Evolutionary conservation across 64 coral and sea anemone species (phyloP).

Genomic region (Hydrozoanthus tunicans): DNA sequence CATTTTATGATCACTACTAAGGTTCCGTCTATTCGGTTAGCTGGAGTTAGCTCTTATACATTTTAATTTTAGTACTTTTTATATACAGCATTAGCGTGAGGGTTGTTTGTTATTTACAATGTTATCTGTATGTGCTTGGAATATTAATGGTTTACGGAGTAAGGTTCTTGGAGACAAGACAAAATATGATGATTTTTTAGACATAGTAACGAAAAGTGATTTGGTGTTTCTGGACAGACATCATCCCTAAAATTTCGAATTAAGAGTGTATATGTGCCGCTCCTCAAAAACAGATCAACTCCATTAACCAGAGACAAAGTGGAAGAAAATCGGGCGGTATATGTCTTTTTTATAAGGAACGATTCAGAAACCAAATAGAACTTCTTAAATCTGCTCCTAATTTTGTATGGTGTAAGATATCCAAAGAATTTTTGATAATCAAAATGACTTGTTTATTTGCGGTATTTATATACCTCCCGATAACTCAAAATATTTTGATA

Average conservation of each 20-base stretch:
- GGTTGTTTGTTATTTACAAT: neutral
- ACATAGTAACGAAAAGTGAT: neutral
- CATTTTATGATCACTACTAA: constrained; percentile 3
- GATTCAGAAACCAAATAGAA: too few species aligned
- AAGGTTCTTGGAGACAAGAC: constrained; percentile 34
- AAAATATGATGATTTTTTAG: constrained; percentile 23
- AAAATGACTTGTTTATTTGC: too few species aligned
- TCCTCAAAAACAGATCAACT: constrained; percentile 17
- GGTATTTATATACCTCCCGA: too few species aligned
- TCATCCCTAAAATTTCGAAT: constrained; percentile 5
- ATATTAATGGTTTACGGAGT: constrained; percentile 30
- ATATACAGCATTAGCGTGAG: constrained; percentile 1
- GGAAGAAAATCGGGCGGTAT: constrained; percentile 16
- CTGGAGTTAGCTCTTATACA: constrained; percentile 1
- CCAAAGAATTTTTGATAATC: too few species aligned
- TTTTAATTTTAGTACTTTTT: constrained; percentile 21
- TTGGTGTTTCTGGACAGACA: neutral
- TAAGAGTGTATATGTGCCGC: constrained; percentile 6
- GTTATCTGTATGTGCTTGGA: constrained; percentile 16
- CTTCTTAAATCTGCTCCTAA: too few species aligned
- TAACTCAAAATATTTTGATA: too few species aligned
- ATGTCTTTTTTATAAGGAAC: neutral
- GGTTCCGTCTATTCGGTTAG: constrained; percentile 10
- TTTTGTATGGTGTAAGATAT: too few species aligned
- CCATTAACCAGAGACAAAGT: neutral